phyloP scores from a whole-genome alignment of 2,113 vertebrate species.

The Poecile atricapillus region DNA sequence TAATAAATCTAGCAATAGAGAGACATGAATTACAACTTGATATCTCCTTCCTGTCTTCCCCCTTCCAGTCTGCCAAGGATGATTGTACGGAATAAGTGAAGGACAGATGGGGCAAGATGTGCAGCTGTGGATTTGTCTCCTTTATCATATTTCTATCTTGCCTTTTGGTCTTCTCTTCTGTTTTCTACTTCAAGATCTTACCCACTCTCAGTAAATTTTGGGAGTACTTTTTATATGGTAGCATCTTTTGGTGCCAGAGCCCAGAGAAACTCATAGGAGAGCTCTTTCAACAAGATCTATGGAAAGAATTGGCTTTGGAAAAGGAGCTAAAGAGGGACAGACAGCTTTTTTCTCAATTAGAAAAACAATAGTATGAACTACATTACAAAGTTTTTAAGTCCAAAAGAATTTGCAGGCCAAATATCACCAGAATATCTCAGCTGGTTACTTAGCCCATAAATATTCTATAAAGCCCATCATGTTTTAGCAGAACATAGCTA shows the following conservation, averaged over 20 bases:
- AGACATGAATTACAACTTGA: background rate
- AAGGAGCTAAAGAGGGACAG: background rate
- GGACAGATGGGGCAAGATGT: background rate
- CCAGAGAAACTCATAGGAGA: background rate
- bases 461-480: background rate
- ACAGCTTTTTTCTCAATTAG: background rate
- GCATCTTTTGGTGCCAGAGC: background rate
- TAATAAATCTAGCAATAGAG: background rate
- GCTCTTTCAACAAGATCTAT: background rate
- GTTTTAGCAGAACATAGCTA: background rate
- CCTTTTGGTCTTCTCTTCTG: background rate
- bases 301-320: background rate
- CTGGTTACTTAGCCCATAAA: background rate
- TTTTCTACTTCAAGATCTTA: background rate
- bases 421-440: background rate
- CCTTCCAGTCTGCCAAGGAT: background rate
- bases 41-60: background rate
- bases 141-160: background rate
- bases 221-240: background rate
- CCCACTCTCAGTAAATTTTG: background rate
- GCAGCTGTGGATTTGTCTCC: background rate
- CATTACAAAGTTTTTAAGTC: background rate
- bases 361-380: background rate
- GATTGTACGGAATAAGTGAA: background rate
- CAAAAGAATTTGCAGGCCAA: background rate